Base-by-base conservation (phyloP, 2,797 vertebrate genomes). In the Chanos chanos region DNA sequence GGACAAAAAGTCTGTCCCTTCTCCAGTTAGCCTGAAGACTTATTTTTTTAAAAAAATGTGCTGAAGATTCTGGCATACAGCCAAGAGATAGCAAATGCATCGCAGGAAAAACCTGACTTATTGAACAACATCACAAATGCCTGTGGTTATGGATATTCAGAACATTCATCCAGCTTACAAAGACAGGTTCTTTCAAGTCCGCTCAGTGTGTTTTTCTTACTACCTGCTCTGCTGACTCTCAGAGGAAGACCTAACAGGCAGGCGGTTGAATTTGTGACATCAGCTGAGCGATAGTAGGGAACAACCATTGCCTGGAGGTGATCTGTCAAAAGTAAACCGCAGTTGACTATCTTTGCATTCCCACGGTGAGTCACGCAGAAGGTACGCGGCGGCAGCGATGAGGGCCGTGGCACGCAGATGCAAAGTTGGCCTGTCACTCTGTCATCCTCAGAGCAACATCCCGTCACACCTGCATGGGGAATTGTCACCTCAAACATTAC, bases 401-500 rank as follows among this genome's bases (percentile, higher is more conserved):
- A 34, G 41, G 4, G 31, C 36, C 40, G 22, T 54, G n/a, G 12
- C 58, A 30, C 7, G 33, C 2, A 5, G 24, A 37, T 51, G 63
- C 55, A 58, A 65, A 63, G 37, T 25, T 55, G 33, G 45, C 43
- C 49, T 22, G 55, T 50, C 53, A 58, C 41, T 15, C 39, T 62
- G 34, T 68, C 43, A 34, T 10, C 49, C 25, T 60, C 3, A 25
- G 44, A 64, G 19, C 27, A 39, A 22, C 49, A 51, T 28, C 49
- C 48, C 36, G 78, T 72, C 52, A 66, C 68, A 12, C 19, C 30
- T 3, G 15, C 41, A 71, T 77, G 75, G 59, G 81, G 77, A 85
- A 86, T 84, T 75, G 30, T 33, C n/a, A 12, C 1, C 55, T 55
- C 61, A 77, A 77, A 82, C 54, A 78, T 82, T 74, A 77, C 77